These are phyloP conservation scores for Prolemur simus DNA, from an alignment of 2,113 vertebrate species.

Conservation along the genomic window DNA sequence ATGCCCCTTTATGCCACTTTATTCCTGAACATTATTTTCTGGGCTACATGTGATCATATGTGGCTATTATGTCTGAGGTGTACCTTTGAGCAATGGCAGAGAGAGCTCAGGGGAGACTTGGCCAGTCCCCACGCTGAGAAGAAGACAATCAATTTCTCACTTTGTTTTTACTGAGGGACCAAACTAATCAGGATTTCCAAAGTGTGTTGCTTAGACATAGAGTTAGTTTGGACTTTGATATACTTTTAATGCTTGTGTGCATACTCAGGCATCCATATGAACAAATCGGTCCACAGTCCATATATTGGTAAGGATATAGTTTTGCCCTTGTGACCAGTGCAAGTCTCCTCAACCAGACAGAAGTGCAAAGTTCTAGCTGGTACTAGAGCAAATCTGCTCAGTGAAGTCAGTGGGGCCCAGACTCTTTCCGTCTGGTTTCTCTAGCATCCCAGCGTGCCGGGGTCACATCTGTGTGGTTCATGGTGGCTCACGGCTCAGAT, in stretches of 20 bases:
- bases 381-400: not conserved
- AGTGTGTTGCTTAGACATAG: not conserved
- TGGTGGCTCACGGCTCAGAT: not conserved
- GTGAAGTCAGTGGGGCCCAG: not conserved
- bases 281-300: not conserved
- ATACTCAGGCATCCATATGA: not conserved
- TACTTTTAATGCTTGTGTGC: not conserved
- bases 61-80: not conserved
- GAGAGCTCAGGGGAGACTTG: not conserved
- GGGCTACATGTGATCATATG: fast-evolving
- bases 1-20: not conserved
- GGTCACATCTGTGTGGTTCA: not conserved
- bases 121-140: not conserved
- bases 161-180: not conserved
- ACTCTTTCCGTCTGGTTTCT: not conserved
- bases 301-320: not conserved
- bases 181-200: not conserved
- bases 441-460: not conserved
- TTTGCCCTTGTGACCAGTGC: not conserved
- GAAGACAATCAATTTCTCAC: not conserved
- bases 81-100: not conserved
- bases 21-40: not conserved
- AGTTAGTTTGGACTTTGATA: not conserved
- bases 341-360: not conserved
- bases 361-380: not conserved